Evolutionary conservation across 2,888 invertebrate species (phyloP).

Genomic region (Cryptocephalus moraei): DNA sequence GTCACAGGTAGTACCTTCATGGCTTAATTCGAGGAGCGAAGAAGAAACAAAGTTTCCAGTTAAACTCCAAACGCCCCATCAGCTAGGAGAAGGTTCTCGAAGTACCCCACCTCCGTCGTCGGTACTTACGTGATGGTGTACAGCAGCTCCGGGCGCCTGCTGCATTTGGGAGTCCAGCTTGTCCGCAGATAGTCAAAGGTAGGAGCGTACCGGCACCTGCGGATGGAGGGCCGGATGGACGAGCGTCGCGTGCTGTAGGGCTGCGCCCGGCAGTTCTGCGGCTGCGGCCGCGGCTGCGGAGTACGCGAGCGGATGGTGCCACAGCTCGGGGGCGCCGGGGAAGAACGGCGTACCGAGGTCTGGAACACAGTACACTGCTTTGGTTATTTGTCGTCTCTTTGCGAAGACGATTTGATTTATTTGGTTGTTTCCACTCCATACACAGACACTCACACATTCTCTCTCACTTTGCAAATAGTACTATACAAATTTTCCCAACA

Average conservation of each 20-base stretch:
- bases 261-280: slow-evolving; percentile 50
- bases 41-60: too few relatives aligned
- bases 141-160: slow-evolving; percentile 41
- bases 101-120: too few relatives aligned
- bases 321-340: slow-evolving; percentile 88
- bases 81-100: too few relatives aligned
- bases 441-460: too few relatives aligned
- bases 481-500: too few relatives aligned
- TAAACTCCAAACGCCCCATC: too few relatives aligned
- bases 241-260: slow-evolving; percentile 77
- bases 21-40: too few relatives aligned
- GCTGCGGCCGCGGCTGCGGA: slow-evolving; percentile 56
- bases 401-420: too few relatives aligned
- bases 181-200: slow-evolving; percentile 94
- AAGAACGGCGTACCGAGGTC: slow-evolving; percentile 95
- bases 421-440: too few relatives aligned
- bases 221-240: slow-evolving; percentile 96
- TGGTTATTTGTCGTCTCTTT: background rate
- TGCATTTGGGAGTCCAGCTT: slow-evolving; percentile 47
- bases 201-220: slow-evolving; percentile 94
- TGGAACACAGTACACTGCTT: slow-evolving; percentile 39
- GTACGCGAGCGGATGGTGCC: slow-evolving; percentile 84
- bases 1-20: too few relatives aligned
- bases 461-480: too few relatives aligned
- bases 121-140: slow-evolving; percentile 46